Evolutionary conservation across 2,113 vertebrate genomes (phyloP).

Genomic region (Lasiurus cinereus): DNA sequence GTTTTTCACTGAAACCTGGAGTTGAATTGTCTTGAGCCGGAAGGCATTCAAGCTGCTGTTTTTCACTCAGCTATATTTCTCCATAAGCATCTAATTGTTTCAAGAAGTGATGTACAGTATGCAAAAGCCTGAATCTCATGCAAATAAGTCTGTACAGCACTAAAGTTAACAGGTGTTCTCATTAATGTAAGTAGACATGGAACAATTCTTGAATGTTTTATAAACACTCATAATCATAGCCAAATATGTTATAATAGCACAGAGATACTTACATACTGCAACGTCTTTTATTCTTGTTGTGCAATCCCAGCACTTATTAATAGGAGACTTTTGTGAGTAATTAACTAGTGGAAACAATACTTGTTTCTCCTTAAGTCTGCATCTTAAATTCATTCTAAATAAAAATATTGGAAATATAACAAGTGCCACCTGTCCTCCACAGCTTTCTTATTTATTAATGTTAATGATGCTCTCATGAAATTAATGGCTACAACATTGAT

Average conservation of each 20-base stretch:
- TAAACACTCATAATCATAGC: constrained; percentile 88
- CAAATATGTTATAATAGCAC: constrained; percentile 86
- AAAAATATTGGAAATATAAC: constrained; percentile 75
- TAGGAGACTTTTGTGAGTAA: constrained; percentile 79
- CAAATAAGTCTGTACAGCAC: constrained; percentile 87
- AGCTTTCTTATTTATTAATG: constrained; percentile 36
- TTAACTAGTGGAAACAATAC: constrained; percentile 75
- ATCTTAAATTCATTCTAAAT: constrained; percentile 79
- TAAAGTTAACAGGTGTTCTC: constrained; percentile 91
- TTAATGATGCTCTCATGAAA: constrained; percentile 19
- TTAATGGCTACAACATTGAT: neutral
- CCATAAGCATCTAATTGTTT: constrained; percentile 90
- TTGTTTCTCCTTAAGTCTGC: constrained; percentile 72
- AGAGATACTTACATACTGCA: constrained; percentile 77
- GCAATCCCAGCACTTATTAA: constrained; percentile 86
- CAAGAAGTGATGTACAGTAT: constrained; percentile 88
- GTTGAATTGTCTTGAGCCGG: constrained; percentile 85
- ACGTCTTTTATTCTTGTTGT: constrained; percentile 82
- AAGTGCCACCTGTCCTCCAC: neutral
- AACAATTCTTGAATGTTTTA: constrained; percentile 90
- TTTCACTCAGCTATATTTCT: constrained; percentile 89
- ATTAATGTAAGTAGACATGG: constrained; percentile 90
- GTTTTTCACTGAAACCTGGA: constrained; percentile 85
- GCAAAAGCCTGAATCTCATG: constrained; percentile 88
- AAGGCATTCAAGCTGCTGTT: constrained; percentile 88